Base-by-base conservation (phyloP, 2,888 invertebrate genomes). In the Ischnus inquisitorius region DNA sequence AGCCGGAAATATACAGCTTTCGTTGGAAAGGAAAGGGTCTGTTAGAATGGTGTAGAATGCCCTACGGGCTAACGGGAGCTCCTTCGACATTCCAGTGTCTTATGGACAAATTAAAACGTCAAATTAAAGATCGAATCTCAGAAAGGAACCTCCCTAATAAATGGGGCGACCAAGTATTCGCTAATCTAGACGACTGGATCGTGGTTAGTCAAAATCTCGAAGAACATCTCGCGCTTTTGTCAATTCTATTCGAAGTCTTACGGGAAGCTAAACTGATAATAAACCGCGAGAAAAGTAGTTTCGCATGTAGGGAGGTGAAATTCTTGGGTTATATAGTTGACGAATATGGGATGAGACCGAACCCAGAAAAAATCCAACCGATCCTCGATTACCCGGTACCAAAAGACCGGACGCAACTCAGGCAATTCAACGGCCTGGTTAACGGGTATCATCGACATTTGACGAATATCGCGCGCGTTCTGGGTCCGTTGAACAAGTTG, bases 1-100 rank as follows among this genome's bases (percentile, higher is more conserved):
- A 84, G 86, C 54, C 64, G 68, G 2, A 76, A 85, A 19, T 76
- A 81, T 48, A 87, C 88, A 0, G 84, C 86, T 0, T 88, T 88
- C 19, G 78, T 76, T 0, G 83, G n/a, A n/a, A n/a, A n/a, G n/a
- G n/a, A n/a, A 82, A 77, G 34, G 85, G 86, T 0, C 54, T 85
- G 8, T 77, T 83, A n/a, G 79, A 87, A 41, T 88, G 80, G 67
- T 14, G 22, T 1, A 46, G 85, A 12, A 85, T 86, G 85, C 85
- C 85, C 0, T 87, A 79, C 54, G 85, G 86, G 0, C 62, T 87
- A 5, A 84, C 84, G 1, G 76, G 79, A 6, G 86, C 84, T 8
- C 86, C 85, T 0, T 80, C 82, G 0, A 88, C 87, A 6, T 85
- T 85, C 57, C 84, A 83, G 41, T 25, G 82, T 6, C n/a, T 86